Conservation (phyloP, 2,113 vertebrate species). For the Bothrops jararaca region DNA sequence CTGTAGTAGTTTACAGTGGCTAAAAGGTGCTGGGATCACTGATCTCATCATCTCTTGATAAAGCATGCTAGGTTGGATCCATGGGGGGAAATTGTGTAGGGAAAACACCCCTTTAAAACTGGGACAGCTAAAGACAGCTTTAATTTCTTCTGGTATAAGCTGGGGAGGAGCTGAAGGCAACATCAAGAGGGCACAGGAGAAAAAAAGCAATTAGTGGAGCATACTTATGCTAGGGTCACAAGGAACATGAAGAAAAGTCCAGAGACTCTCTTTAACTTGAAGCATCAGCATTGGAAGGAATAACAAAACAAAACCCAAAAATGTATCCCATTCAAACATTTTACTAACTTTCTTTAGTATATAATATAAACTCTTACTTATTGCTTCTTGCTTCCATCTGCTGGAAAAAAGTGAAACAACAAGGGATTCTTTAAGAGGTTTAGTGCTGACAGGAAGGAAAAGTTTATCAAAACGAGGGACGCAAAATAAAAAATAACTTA, state of each 20-base stretch:
- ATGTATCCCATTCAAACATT: neutral
- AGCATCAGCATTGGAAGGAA: conserved; percentile 39
- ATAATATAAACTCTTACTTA: neutral
- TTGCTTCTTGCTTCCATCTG: conserved; percentile 74
- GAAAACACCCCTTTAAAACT: neutral
- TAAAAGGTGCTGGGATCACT: neutral
- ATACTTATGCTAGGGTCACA: neutral
- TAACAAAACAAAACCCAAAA: conserved; percentile 2
- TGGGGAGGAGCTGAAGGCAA: neutral
- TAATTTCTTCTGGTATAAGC: neutral
- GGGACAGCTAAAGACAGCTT: neutral
- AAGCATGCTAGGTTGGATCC: neutral
- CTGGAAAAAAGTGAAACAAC: conserved; percentile 58
- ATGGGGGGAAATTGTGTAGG: neutral
- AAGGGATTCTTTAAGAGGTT: neutral
- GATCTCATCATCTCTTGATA: neutral
- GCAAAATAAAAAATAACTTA: neutral
- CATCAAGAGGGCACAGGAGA: neutral
- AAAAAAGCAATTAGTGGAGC: neutral
- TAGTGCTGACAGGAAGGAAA: neutral
- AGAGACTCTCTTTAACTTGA: conserved; percentile 36
- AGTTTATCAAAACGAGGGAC: neutral
- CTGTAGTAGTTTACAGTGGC: neutral
- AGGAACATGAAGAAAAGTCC: neutral
- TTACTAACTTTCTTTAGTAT: neutral